Evolutionary conservation across 2,888 invertebrate genomes (phyloP).

Genomic region (Drosophila recens): DNA sequence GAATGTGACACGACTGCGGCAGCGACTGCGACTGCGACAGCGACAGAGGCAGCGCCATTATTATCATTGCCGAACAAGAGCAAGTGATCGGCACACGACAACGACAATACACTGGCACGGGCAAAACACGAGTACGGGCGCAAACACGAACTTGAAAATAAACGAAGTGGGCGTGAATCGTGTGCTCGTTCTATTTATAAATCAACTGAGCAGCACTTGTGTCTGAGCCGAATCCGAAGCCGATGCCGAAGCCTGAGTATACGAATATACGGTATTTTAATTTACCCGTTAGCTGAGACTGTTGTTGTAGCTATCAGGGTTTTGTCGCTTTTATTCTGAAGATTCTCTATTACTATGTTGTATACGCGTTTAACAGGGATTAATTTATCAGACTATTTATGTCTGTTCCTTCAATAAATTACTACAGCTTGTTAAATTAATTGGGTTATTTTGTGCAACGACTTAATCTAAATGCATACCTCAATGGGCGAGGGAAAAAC

Average conservation of each 20-base stretch:
- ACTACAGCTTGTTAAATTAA: background rate
- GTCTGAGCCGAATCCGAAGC: constrained; percentile 20
- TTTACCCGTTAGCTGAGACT: constrained; percentile 34
- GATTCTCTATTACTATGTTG: background rate
- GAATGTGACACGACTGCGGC: constrained; percentile 23
- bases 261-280: constrained; percentile 34
- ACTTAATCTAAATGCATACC: constrained; percentile 13
- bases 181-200: constrained; percentile 53
- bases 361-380: background rate
- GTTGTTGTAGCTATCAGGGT: constrained; percentile 1
- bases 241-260: constrained; percentile 6
- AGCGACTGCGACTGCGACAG: constrained; percentile 7
- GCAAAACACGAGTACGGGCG: constrained; percentile 12
- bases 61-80: constrained; percentile 34
- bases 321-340: background rate
- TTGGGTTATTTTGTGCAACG: constrained; percentile 5
- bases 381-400: background rate
- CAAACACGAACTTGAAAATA: constrained; percentile 21
- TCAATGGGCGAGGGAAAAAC: constrained; percentile 4
- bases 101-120: constrained; percentile 4
- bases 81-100: constrained; percentile 41
- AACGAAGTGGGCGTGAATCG: constrained; percentile 43
- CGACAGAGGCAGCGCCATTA: constrained; percentile 6
- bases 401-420: background rate
- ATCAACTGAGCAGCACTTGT: constrained; percentile 27